Conservation (phyloP, 2,888 invertebrate species). For the Agonopterix subpropinquella region DNA sequence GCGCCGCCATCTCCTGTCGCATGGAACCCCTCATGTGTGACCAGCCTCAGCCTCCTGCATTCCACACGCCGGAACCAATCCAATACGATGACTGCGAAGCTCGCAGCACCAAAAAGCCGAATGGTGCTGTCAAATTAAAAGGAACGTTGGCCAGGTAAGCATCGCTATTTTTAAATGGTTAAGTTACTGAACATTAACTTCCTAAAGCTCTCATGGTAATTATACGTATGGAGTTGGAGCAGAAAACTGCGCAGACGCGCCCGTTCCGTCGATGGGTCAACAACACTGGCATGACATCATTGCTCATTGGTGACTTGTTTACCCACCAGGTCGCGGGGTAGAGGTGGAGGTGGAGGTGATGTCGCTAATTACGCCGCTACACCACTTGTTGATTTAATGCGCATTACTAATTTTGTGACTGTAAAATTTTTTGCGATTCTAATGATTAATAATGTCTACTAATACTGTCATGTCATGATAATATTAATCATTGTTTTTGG, state of each 20-base stretch:
- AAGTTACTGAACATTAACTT: too few relatives aligned
- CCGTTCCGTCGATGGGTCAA: slow-evolving; percentile 49
- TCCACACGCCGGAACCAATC: slow-evolving; percentile 19
- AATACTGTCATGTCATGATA: too few relatives aligned
- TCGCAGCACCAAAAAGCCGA: slow-evolving; percentile 25
- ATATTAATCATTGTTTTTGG: too few relatives aligned
- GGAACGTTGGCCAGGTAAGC: slow-evolving; percentile 53
- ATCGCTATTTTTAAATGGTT: neutral
- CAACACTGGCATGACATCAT: slow-evolving; percentile 67
- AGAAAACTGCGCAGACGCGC: slow-evolving; percentile 6
- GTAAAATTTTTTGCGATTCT: neutral
- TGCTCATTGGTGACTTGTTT: slow-evolving; percentile 58
- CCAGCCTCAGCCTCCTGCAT: slow-evolving; percentile 26
- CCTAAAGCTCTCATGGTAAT: too few relatives aligned
- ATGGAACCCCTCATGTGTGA: slow-evolving; percentile 51
- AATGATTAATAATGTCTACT: neutral
- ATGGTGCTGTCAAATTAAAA: slow-evolving; percentile 47
- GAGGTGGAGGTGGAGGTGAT: slow-evolving; percentile 33
- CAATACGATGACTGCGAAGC: too few relatives aligned
- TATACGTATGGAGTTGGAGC: neutral
- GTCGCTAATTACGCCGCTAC: slow-evolving; percentile 43
- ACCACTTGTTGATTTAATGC: slow-evolving; percentile 41
- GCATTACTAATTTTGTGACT: slow-evolving; percentile 20
- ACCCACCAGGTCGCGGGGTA: slow-evolving; percentile 48
- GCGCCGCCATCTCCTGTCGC: slow-evolving; percentile 51